Conservation (phyloP, 2,113 vertebrate species). For the Hystrix brachyura region DNA sequence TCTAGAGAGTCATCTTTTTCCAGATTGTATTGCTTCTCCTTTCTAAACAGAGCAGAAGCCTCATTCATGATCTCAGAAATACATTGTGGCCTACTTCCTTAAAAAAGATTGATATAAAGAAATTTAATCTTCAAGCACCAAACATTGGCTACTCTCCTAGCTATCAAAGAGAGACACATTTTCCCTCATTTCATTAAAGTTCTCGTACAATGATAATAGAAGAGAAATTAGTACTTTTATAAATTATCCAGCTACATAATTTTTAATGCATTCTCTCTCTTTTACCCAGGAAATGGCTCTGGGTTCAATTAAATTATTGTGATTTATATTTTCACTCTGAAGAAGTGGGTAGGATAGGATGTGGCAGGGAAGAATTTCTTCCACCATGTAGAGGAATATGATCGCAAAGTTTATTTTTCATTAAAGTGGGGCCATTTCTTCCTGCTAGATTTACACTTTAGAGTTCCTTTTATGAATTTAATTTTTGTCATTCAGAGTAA, state of each 20-base stretch:
- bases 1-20: neutral
- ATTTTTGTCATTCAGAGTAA: constrained; percentile 8
- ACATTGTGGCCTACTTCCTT: neutral
- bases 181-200: neutral
- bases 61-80: neutral
- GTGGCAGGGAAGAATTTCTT: neutral
- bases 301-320: constrained; percentile 60
- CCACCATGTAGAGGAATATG: neutral
- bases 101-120: neutral
- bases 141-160: neutral
- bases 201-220: neutral
- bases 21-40: neutral
- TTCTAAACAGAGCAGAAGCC: neutral
- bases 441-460: neutral
- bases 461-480: neutral
- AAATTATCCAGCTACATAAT: constrained; percentile 22
- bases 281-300: constrained; percentile 34
- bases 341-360: neutral
- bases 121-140: neutral
- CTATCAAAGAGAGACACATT: neutral
- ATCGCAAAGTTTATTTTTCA: constrained; percentile 49
- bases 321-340: constrained; percentile 56
- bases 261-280: constrained; percentile 38
- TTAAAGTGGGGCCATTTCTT: constrained; percentile 41
- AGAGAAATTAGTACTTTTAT: constrained; percentile 57